Conservation (phyloP, 1,140 invertebrate species). For the Pseudomyrmex flavicornis region DNA sequence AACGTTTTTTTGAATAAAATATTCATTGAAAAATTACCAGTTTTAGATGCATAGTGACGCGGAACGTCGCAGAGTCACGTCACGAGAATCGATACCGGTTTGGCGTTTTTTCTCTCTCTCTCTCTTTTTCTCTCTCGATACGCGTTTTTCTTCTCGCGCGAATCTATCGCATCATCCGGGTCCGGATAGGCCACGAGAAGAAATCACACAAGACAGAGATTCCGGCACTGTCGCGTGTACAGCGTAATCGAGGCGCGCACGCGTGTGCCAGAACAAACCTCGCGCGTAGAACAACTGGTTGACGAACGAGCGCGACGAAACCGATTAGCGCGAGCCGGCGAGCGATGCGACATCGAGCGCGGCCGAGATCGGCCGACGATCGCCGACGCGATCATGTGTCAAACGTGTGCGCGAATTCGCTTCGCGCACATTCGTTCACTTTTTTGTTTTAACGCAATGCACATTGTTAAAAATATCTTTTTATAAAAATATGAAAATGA, state of each 20-base stretch:
- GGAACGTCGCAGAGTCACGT: slow-evolving; percentile 13
- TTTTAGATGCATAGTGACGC: no score
- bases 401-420: no score
- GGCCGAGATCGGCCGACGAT: slow-evolving; percentile 43
- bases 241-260: not conserved
- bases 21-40: no score
- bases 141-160: not conserved
- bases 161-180: not conserved
- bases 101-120: not conserved
- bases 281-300: slow-evolving; percentile 22
- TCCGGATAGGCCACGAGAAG: not conserved
- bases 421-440: no score
- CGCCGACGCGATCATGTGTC: slow-evolving; percentile 5
- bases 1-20: no score
- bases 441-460: no score
- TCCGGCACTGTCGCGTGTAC: not conserved
- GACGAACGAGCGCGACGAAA: slow-evolving; percentile 54
- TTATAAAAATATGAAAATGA: no score
- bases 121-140: not conserved
- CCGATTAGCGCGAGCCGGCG: slow-evolving; percentile 10
- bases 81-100: not conserved
- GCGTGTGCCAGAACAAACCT: slow-evolving; percentile 20
- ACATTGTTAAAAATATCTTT: no score
- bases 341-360: slow-evolving; percentile 29
- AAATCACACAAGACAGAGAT: not conserved